Evolutionary conservation across 1,140 invertebrate genomes (phyloP).

Genomic region (Elymnias hypermnestra): DNA sequence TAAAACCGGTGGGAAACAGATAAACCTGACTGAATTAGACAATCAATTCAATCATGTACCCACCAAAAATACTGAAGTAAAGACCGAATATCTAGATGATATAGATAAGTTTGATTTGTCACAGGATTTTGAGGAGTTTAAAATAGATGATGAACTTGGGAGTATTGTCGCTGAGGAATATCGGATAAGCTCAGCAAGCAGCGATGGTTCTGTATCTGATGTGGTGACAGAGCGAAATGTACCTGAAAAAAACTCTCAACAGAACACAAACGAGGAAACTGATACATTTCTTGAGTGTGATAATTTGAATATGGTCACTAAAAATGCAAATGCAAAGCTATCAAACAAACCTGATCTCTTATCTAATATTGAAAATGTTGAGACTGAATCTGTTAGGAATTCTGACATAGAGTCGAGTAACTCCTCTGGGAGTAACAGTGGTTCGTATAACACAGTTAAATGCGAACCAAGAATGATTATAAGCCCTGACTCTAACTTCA

Average conservation of each 20-base stretch:
- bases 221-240: conserved; percentile 66
- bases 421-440: conserved; percentile 74
- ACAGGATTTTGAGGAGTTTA: conserved; percentile 88
- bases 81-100: conserved; percentile 65
- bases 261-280: conserved; percentile 40
- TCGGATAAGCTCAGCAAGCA: conserved; percentile 75
- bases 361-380: conserved; percentile 74
- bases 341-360: conserved; percentile 75
- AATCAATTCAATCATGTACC: conserved; percentile 55
- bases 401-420: conserved; percentile 75
- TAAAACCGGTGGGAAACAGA: conserved; percentile 55
- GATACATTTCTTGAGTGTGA: conserved; percentile 50
- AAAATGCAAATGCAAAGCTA: conserved; percentile 56
- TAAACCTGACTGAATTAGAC: conserved; percentile 65
- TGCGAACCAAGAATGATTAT: conserved; percentile 64
- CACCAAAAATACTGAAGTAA: conserved; percentile 44
- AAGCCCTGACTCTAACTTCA: conserved; percentile 31
- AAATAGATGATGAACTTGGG: conserved; percentile 85
- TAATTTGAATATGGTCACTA: conserved; percentile 39
- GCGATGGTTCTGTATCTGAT: conserved; percentile 78
- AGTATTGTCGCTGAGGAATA: conserved; percentile 76
- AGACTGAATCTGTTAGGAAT: conserved; percentile 74
- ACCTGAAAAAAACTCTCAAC: conserved; percentile 48
- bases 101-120: conserved; percentile 80
- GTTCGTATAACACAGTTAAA: conserved; percentile 73